phyloP scores from a whole-genome alignment of 2,797 vertebrate species.

The Ptychadena robeensis region DNA sequence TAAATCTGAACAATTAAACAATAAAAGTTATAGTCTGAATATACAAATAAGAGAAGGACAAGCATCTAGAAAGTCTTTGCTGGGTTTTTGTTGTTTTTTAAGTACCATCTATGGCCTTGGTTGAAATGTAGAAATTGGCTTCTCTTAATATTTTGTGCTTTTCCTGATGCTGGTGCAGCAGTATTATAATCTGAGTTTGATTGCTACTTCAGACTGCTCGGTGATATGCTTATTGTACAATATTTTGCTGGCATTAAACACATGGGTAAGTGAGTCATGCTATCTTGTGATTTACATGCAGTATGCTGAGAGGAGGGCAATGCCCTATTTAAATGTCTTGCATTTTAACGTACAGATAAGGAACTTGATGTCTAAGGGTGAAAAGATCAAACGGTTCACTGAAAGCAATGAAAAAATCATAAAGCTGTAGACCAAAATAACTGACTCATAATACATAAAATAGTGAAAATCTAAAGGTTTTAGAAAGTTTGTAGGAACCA shows the following conservation, averaged over 20 bases:
- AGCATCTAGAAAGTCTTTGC: no score
- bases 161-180: slow-evolving; percentile 25
- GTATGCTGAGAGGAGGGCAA: slow-evolving; percentile 64
- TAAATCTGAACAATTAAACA: no score
- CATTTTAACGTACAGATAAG: slow-evolving; percentile 2
- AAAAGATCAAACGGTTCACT: background rate
- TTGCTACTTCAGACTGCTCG: slow-evolving; percentile 61
- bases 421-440: background rate
- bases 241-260: slow-evolving; percentile 53
- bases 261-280: slow-evolving; percentile 59
- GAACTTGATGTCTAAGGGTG: background rate
- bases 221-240: slow-evolving; percentile 62
- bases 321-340: slow-evolving; percentile 43
- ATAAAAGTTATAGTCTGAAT: no score
- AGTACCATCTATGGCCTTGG: background rate
- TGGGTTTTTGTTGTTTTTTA: background rate
- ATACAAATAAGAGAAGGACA: no score
- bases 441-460: background rate
- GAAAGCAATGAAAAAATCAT: background rate
- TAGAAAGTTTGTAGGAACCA: background rate
- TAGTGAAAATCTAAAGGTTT: background rate
- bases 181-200: slow-evolving; percentile 5
- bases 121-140: background rate
- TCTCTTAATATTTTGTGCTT: background rate
- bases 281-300: slow-evolving; percentile 68